phyloP scores from a whole-genome alignment of 1,140 invertebrate species.

The Neelides sp. region DNA sequence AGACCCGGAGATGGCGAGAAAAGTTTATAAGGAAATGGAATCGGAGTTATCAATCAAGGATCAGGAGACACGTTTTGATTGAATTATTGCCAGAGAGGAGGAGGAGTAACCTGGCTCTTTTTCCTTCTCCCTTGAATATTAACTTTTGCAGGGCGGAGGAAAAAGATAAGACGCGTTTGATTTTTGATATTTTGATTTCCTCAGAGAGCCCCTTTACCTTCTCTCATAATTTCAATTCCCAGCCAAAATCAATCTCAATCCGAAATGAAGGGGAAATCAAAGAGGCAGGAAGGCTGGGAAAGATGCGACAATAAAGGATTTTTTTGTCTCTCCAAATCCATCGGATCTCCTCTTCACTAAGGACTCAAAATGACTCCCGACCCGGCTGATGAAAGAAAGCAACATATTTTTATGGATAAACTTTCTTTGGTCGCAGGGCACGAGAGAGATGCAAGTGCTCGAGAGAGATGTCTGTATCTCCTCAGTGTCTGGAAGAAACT shows the following conservation, averaged over 20 bases:
- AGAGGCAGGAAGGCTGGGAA: background rate
- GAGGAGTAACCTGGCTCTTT: too few species aligned
- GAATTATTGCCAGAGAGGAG: constrained; percentile 27
- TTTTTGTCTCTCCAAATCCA: too few species aligned
- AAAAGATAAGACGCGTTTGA: background rate
- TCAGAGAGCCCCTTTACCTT: constrained; percentile 25
- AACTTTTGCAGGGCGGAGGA: background rate
- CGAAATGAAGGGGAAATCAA: background rate
- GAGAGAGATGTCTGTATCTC: too few species aligned
- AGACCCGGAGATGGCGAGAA: constrained; percentile 1
- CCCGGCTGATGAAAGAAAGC: constrained; percentile 9
- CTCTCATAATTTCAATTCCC: constrained; percentile 20
- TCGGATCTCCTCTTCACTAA: too few species aligned
- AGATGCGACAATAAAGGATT: constrained; percentile 1
- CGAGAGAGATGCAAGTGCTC: too few species aligned
- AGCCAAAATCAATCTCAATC: constrained; percentile 31
- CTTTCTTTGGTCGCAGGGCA: constrained; percentile 12
- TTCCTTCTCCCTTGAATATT: background rate
- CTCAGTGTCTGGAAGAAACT: constrained; percentile 21
- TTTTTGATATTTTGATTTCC: constrained; percentile 30
- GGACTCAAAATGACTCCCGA: too few species aligned
- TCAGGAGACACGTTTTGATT: constrained; percentile 23
- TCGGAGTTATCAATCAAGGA: constrained; percentile 30
- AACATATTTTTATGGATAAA: constrained; percentile 30
- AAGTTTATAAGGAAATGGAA: constrained; percentile 27